Base-by-base conservation (phyloP, 1,140 invertebrate genomes). In the Papilio glaucus region DNA sequence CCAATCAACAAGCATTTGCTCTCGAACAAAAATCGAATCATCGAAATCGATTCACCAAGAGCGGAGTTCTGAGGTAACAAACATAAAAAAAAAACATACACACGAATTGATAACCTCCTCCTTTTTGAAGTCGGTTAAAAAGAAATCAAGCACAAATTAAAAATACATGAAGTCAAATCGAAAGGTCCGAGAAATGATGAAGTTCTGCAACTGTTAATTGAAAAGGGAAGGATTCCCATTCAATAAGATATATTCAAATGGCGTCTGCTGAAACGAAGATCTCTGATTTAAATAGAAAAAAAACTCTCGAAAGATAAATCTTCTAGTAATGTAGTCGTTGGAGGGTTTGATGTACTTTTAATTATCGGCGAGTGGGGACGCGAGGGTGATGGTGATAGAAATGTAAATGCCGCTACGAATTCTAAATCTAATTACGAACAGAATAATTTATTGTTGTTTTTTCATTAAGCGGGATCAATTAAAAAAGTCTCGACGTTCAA, bases 401-500 rank as follows among this genome's bases (percentile, higher is more conserved):
- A 45, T 45, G 26, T 69, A 37, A 53, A 69, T 69, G 26, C 1
- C 6, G 9, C n/a, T 53, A 12, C 21, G 13, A 68, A 49, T 49
- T 45, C 42, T 69, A 37, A 53, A 65, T 21, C 62, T 65, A 65
- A 65, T 65, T 65, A 37, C 29, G 33, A 49, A 69, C 24, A 37
- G 42, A 69, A 69, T 69, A 49, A 68, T 68, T 68, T 68, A 68
- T 68, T 68, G 41, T 45, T 45, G 21, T 45, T 68, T 13, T 68
- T 65, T 68, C 39, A 68, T 68, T 68, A 68, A 29, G 39, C 18
- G 12, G 24, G 49, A 49, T 68, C n/a, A 49, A 68, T 45, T 49
- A 68, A 68, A 68, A 45, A 39, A 18, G n/a, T 10, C 15, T 21
- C 15, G 3, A 39, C 10, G 29, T 18, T 37, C n/a, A 65, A 33